Percentiles rank a stretch among this genome's conserved stretches.
Evolutionary conservation across 2,888 invertebrate species (phyloP).

Genomic region (Creontiades dilutus): DNA sequence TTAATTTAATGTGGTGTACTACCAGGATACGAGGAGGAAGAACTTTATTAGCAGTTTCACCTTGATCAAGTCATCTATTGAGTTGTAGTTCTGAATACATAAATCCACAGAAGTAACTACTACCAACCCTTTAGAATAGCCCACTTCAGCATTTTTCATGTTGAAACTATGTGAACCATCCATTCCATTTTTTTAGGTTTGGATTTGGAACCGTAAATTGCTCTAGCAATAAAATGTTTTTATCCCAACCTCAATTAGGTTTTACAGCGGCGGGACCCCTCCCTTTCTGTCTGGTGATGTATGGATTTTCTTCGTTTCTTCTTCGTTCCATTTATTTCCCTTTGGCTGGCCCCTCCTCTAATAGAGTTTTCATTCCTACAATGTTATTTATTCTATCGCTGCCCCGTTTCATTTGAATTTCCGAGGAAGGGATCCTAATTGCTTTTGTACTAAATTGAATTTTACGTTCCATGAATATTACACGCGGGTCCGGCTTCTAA

Average conservation of each 20-base stretch:
- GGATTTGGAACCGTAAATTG: background rate
- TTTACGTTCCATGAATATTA: conserved; percentile 2
- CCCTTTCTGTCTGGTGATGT: background rate
- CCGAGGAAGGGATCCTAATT: background rate
- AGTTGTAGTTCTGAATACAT: no score
- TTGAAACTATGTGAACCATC: no score
- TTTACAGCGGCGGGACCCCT: background rate
- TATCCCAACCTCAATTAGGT: conserved; percentile 27
- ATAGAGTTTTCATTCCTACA: background rate
- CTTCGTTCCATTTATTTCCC: background rate
- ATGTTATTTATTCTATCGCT: conserved; percentile 30
- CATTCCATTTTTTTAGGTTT: no score
- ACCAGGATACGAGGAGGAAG: no score
- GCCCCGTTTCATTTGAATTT: conserved; percentile 18
- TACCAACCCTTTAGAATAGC: no score
- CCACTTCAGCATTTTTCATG: no score
- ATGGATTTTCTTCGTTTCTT: conserved; percentile 11
- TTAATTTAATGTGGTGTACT: no score
- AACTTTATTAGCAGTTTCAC: no score
- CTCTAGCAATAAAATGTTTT: background rate
- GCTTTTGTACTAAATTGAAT: background rate
- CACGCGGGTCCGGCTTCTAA: background rate
- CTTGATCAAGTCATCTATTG: no score
- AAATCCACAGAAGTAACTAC: no score
- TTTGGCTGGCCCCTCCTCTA: background rate